Base-by-base conservation (phyloP, 2,888 invertebrate species). In the Himalopsyche kuldschensis region DNA sequence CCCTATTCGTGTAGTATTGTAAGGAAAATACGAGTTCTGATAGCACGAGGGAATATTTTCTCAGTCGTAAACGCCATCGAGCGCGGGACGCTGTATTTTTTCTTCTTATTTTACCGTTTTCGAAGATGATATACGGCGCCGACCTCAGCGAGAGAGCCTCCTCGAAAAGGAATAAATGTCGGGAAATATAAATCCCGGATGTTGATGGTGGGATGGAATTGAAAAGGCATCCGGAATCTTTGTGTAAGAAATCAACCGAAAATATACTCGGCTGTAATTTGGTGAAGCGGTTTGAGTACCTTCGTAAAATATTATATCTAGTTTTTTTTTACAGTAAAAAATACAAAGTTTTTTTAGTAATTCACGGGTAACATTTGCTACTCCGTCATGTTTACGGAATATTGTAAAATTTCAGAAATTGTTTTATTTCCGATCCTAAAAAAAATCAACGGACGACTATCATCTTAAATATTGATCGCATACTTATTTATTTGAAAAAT, bases 81-180 rank as follows among this genome's bases (percentile, higher is more conserved):
- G 31, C 63, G 79, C 75, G 80, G 80, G 79, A 47, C 77, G 78
- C 77, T 78, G 80, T 82, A 55, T n/a, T 55, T 55, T 55, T 55
- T 55, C 55, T 75, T 81, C 82, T 82, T 82, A 84, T 82, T 82
- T 84, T 80, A 55, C 63, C 79, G 78, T 82, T 82, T 82, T 84
- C 81, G 63, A 78, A 75, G 80, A 84, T 85, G 85, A 84, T 84
- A 82, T 82, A 85, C 84, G 84, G 82, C 81, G 75, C 55, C 82
- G 84, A 82, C 84, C 84, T 80, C 78, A 81, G 80, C 32, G 75
- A 48, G 82, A 82, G 84, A 75, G 82, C 82, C 79, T 82, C 82
- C 77, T 81, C 75, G 75, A 79, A 82, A 82, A 78, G 84, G 79
- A 84, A 84, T 84, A 79, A 84, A 84, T 81, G 81, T 79, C 81